These are phyloP conservation scores for Deilephila porcellus DNA, from an alignment of 2,888 invertebrate genomes.

Conservation along the genomic window DNA sequence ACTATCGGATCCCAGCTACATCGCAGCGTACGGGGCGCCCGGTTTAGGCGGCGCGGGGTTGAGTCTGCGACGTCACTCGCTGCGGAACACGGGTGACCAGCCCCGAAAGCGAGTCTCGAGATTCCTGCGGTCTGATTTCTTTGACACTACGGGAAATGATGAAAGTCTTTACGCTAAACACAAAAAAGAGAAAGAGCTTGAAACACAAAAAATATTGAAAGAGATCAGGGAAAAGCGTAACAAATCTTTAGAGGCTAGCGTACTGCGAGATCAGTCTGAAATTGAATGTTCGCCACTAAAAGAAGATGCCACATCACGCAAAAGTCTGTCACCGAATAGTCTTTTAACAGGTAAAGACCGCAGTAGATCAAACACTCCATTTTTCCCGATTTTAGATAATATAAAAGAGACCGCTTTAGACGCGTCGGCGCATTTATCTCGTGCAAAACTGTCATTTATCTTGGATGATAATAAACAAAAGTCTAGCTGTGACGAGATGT, in stretches of 20 bases:
- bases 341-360: slow-evolving; percentile 68
- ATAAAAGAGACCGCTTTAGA: slow-evolving; percentile 75
- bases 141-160: slow-evolving; percentile 86
- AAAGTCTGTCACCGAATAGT: slow-evolving; percentile 70
- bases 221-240: slow-evolving; percentile 87
- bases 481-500: slow-evolving; percentile 57
- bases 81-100: slow-evolving; percentile 65
- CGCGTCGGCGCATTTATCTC: slow-evolving; percentile 48
- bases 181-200: slow-evolving; percentile 87
- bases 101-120: slow-evolving; percentile 86
- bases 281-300: slow-evolving; percentile 53
- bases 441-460: slow-evolving; percentile 47
- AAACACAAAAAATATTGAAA: slow-evolving; percentile 87
- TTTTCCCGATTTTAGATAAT: slow-evolving; percentile 80
- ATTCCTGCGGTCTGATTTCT: slow-evolving; percentile 91
- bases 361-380: slow-evolving; percentile 78
- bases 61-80: slow-evolving; percentile 61
- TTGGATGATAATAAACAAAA: slow-evolving; percentile 48
- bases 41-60: slow-evolving; percentile 41
- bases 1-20: slow-evolving; percentile 70
- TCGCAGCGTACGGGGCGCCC: slow-evolving; percentile 66
- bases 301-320: slow-evolving; percentile 59
- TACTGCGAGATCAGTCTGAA: slow-evolving; percentile 53
- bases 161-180: slow-evolving; percentile 87
- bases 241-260: slow-evolving; percentile 61